A percentile compares a stretch with the other conserved stretches of the same genome.
Conservation (phyloP, 1,140 invertebrate genomes). For the Globodera ellingtonae region DNA sequence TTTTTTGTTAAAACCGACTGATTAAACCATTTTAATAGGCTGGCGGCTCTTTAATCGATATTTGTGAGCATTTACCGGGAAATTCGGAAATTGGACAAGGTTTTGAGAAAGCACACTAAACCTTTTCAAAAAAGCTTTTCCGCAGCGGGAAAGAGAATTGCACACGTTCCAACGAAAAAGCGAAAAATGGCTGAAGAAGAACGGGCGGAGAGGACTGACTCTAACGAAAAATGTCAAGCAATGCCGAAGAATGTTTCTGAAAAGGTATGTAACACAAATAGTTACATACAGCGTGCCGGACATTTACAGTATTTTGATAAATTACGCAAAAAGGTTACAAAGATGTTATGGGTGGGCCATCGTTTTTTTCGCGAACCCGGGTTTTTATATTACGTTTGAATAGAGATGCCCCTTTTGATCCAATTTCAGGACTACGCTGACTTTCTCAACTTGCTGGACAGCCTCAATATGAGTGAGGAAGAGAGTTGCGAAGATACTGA, state of each 20-base stretch:
- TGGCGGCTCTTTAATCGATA: conserved; percentile 10
- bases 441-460: conserved; percentile 27
- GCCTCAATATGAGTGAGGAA: conserved; percentile 26
- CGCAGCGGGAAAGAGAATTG: conserved; percentile 12
- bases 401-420: too few relatives aligned
- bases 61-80: not conserved
- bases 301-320: not conserved
- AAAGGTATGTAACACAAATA: conserved; percentile 1
- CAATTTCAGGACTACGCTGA: conserved; percentile 33
- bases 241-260: conserved; percentile 23
- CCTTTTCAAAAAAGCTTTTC: too few relatives aligned
- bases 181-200: not conserved
- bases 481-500: conserved; percentile 21
- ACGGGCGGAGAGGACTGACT: not conserved
- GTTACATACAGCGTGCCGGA: too few relatives aligned
- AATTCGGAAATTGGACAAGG: not conserved
- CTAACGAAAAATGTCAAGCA: not conserved
- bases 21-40: not conserved
- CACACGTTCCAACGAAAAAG: conserved; percentile 11
- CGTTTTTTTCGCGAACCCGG: too few relatives aligned
- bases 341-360: conserved; percentile 6
- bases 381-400: too few relatives aligned
- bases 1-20: too few relatives aligned
- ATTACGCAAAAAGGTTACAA: not conserved
- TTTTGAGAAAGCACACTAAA: not conserved